A percentile compares a stretch with the other conserved stretches of the same genome.
phyloP scores from a whole-genome alignment of 2,888 invertebrate species.

The Eilema depressum region DNA sequence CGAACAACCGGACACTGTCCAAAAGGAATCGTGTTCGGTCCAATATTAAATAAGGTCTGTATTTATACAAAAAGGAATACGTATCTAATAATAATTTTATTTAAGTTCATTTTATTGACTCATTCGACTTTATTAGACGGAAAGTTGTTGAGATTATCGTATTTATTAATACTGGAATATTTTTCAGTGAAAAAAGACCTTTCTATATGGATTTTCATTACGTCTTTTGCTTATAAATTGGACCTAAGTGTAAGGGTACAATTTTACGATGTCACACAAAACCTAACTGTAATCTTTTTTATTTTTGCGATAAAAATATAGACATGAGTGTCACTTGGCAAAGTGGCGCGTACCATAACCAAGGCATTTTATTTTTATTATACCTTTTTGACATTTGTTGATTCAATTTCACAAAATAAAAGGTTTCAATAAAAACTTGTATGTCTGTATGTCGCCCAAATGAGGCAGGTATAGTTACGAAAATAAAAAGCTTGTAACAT shows the following conservation, averaged over 20 bases:
- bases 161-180: constrained; percentile 4
- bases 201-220: background rate
- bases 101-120: constrained; percentile 1
- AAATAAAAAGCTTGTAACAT: background rate
- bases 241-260: constrained; percentile 45
- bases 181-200: background rate
- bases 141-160: background rate
- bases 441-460: constrained; percentile 13
- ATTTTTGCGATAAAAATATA: constrained; percentile 64
- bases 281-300: constrained; percentile 56
- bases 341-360: constrained; percentile 58
- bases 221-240: constrained; percentile 44
- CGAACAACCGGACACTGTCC: constrained; percentile 38
- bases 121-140: background rate
- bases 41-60: constrained; percentile 28
- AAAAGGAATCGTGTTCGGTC: constrained; percentile 35
- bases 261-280: constrained; percentile 64
- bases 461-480: background rate
- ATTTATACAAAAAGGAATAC: background rate
- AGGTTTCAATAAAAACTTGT: constrained; percentile 15
- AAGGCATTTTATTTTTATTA: constrained; percentile 57
- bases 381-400: constrained; percentile 41
- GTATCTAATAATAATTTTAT: background rate
- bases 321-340: constrained; percentile 59
- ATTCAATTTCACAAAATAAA: constrained; percentile 51